Evolutionary conservation across 2,888 invertebrate genomes (phyloP).

Genomic region (Ceratothoa steindachneri): DNA sequence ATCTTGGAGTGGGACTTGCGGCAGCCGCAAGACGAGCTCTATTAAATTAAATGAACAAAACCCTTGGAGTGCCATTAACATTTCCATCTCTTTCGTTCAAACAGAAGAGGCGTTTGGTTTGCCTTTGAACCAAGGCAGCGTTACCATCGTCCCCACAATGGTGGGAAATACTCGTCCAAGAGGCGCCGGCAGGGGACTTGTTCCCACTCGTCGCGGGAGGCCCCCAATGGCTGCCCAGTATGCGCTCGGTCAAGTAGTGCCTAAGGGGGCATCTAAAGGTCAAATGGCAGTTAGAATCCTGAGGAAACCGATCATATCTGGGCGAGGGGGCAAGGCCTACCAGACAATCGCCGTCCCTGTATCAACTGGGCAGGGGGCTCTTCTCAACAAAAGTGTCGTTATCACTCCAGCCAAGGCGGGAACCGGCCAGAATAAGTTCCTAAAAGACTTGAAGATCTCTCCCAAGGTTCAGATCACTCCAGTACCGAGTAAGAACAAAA

Average conservation of each 20-base stretch:
- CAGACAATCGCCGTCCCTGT: constrained; percentile 30
- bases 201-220: constrained; percentile 27
- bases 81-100: too few species aligned
- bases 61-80: too few species aligned
- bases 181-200: constrained; percentile 15
- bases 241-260: constrained; percentile 35
- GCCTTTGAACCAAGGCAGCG: constrained; percentile 44
- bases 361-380: constrained; percentile 24
- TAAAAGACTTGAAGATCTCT: constrained; percentile 13
- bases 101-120: constrained; percentile 43
- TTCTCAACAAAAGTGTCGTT: constrained; percentile 44
- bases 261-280: constrained; percentile 26
- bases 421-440: constrained; percentile 2
- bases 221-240: constrained; percentile 45
- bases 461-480: constrained; percentile 32
- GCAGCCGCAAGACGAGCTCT: too few species aligned
- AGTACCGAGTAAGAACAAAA: constrained; percentile 15
- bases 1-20: too few species aligned
- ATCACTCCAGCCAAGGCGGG: constrained; percentile 37
- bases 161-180: constrained; percentile 24
- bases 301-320: constrained; percentile 20
- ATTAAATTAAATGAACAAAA: too few species aligned
- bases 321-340: constrained; percentile 22
- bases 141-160: constrained; percentile 43
- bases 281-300: constrained; percentile 33